These are phyloP conservation scores for Euleptes europaea DNA, from an alignment of 2,113 vertebrate genomes.

Conservation along the genomic window DNA sequence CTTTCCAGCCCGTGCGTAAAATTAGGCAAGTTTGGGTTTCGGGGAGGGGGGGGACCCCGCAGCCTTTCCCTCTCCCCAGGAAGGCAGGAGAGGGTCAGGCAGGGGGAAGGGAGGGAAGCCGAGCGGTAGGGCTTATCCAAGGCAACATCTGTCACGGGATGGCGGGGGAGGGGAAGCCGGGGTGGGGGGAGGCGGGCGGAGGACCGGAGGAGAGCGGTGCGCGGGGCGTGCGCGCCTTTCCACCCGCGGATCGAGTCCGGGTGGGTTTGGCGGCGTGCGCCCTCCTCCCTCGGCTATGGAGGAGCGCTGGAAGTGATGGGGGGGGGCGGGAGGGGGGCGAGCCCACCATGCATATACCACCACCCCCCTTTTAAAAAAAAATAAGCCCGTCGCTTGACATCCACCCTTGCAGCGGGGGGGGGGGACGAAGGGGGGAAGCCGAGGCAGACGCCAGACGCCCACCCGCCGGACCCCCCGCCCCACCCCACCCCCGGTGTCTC, in stretches of 20 bases:
- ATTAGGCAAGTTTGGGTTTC: neutral
- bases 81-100: neutral
- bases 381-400: neutral
- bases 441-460: neutral
- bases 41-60: neutral
- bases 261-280: neutral
- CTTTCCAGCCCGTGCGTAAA: neutral
- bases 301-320: neutral
- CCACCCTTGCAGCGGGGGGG: neutral
- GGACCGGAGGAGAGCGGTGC: neutral
- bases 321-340: no score
- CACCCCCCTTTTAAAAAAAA: neutral
- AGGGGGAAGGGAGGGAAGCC: no score
- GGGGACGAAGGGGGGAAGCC: neutral
- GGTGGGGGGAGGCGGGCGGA: no score
- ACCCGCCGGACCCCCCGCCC: neutral
- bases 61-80: neutral
- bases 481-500: conserved; percentile 6
- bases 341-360: neutral
- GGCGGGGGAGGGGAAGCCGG: neutral
- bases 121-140: neutral
- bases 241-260: neutral
- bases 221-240: neutral
- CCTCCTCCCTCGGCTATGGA: neutral
- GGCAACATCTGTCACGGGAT: neutral